These are phyloP conservation scores for Heliconius aoede DNA, from an alignment of 2,888 invertebrate genomes.

Conservation along the genomic window DNA sequence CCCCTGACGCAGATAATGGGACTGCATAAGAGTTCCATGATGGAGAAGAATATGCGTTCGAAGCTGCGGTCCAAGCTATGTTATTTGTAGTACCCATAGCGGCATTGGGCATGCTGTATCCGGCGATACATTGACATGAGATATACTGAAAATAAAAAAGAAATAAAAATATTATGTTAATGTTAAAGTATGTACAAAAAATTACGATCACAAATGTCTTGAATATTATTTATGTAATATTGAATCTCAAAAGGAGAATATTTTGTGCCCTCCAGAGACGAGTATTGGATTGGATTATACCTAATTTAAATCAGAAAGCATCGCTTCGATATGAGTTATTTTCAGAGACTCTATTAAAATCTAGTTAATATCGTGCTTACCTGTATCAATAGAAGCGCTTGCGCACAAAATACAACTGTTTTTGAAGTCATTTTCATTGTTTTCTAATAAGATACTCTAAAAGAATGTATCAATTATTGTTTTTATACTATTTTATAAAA, in stretches of 20 bases:
- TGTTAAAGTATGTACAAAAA: not conserved
- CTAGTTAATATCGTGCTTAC: not conserved
- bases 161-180: not conserved
- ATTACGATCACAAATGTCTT: no score
- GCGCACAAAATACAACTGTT: not conserved
- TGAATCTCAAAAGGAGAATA: no score
- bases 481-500: slow-evolving; percentile 14
- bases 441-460: slow-evolving; percentile 6
- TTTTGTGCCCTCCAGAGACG: no score
- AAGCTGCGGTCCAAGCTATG: slow-evolving; percentile 25
- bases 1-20: slow-evolving; percentile 25
- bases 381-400: slow-evolving; percentile 13
- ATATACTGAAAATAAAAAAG: slow-evolving; percentile 5
- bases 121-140: slow-evolving; percentile 6
- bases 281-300: no score
- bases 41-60: not conserved
- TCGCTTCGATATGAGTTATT: no score
- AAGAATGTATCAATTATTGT: not conserved
- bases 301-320: not conserved
- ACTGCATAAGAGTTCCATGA: slow-evolving; percentile 17
- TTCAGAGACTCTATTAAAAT: no score
- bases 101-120: slow-evolving; percentile 2
- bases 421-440: not conserved
- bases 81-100: slow-evolving; percentile 28
- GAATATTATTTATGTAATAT: no score